Percentiles rank a stretch among this genome's conserved stretches.
phyloP scores from a whole-genome alignment of 1,140 invertebrate genomes.

The Procambarus virginalis region DNA sequence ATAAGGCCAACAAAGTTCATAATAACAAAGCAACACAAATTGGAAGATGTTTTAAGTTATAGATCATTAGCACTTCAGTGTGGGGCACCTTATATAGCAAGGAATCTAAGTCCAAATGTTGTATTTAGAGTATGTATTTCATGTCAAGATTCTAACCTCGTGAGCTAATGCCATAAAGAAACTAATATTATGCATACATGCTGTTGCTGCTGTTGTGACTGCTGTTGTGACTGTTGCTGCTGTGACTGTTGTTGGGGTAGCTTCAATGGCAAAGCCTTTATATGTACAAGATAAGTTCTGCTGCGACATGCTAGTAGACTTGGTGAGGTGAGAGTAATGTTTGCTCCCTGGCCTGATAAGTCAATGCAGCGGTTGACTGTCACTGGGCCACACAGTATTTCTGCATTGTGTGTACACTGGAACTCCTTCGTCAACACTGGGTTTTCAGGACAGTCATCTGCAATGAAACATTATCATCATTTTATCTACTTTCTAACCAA shows the following conservation, averaged over 20 bases:
- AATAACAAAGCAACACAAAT: no score
- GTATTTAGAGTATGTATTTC: no score
- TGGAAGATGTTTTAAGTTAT: no score
- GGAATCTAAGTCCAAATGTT: no score
- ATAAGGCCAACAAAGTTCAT: no score
- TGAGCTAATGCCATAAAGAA: neutral
- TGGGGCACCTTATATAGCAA: no score
- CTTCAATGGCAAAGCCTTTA: constrained; percentile 81
- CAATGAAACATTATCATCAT: neutral
- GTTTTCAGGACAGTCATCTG: constrained; percentile 75
- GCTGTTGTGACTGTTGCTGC: constrained; percentile 2
- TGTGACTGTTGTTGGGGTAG: constrained; percentile 30
- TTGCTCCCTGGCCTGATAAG: constrained; percentile 87
- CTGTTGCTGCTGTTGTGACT: constrained; percentile 24
- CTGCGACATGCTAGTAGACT: constrained; percentile 79
- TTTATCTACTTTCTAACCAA: no score
- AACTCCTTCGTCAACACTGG: constrained; percentile 87
- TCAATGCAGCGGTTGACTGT: constrained; percentile 87
- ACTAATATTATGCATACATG: neutral
- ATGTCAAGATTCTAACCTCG: neutral
- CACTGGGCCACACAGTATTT: constrained; percentile 91
- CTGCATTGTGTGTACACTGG: constrained; percentile 88
- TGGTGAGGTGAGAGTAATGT: constrained; percentile 89
- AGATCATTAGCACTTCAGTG: no score
- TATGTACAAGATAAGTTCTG: constrained; percentile 83